A percentile compares a stretch with the other conserved stretches of the same genome.
Conservation (phyloP, 2,113 vertebrate species). For the Carassius carassius region DNA sequence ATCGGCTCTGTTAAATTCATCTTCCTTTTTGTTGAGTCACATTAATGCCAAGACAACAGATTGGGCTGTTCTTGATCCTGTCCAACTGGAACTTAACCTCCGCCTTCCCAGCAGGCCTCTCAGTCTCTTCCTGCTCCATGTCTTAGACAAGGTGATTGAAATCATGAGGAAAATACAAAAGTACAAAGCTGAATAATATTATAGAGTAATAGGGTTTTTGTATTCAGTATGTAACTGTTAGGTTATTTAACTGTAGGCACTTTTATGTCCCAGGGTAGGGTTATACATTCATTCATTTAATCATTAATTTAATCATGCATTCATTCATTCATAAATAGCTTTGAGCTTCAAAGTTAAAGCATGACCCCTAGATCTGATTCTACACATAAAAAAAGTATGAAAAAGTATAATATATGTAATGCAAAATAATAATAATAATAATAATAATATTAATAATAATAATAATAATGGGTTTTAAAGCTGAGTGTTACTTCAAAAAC, state of each 20-base stretch:
- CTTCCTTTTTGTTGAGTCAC: background rate
- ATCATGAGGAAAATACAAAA: background rate
- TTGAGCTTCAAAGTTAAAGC: background rate
- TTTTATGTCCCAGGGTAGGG: too few species aligned
- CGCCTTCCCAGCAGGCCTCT: constrained; percentile 50
- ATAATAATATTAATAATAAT: too few species aligned
- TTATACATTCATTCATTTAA: too few species aligned
- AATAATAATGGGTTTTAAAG: background rate
- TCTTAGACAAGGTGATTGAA: constrained; percentile 35
- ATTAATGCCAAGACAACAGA: constrained; percentile 56
- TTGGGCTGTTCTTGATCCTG: constrained; percentile 49
- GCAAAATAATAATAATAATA: background rate
- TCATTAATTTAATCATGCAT: too few species aligned
- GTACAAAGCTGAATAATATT: too few species aligned
- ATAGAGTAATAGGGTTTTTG: background rate
- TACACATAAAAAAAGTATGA: too few species aligned
- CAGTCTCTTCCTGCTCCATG: constrained; percentile 34
- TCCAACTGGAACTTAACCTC: constrained; percentile 54
- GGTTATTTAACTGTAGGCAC: too few species aligned
- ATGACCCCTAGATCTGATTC: too few species aligned
- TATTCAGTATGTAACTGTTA: background rate
- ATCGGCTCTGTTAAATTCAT: background rate
- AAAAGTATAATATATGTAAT: background rate
- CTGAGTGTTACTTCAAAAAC: background rate
- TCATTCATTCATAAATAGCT: background rate